These are phyloP conservation scores for Edolisoma coerulescens DNA, from an alignment of 2,113 vertebrate genomes.

Conservation along the genomic window DNA sequence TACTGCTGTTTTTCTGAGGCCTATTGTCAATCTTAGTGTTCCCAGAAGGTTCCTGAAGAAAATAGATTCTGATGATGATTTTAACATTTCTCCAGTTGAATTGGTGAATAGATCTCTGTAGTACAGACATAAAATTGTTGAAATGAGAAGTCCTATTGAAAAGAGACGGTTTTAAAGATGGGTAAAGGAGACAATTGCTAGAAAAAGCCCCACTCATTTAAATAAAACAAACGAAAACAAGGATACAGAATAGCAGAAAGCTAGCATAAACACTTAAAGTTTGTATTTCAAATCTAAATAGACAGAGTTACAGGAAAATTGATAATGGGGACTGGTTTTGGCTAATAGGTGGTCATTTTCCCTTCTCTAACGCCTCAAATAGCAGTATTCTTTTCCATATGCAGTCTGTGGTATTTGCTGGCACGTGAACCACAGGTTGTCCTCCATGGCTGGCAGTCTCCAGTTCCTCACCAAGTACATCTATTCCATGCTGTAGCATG, in stretches of 20 bases:
- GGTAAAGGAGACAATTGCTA: neutral
- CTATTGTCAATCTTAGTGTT: neutral
- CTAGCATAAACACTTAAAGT: neutral
- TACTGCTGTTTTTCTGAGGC: neutral
- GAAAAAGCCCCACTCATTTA: neutral
- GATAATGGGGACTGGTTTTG: neutral
- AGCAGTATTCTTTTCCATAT: neutral
- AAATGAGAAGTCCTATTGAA: neutral
- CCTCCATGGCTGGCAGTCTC: rapidly evolving
- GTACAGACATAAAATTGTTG: neutral
- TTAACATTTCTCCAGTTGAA: neutral
- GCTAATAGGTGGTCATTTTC: neutral
- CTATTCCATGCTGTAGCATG: neutral
- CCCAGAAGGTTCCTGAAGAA: neutral
- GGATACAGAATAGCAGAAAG: neutral
- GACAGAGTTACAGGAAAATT: neutral
- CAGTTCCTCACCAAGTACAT: neutral
- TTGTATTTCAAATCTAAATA: neutral
- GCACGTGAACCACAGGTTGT: neutral
- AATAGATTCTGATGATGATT: conserved; percentile 30
- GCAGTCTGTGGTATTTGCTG: neutral
- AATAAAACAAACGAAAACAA: neutral
- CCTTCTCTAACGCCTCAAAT: neutral
- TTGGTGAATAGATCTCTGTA: neutral
- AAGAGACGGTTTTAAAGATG: neutral